Base-by-base conservation (phyloP, 2,888 invertebrate species). In the Oeneis ivallda region DNA sequence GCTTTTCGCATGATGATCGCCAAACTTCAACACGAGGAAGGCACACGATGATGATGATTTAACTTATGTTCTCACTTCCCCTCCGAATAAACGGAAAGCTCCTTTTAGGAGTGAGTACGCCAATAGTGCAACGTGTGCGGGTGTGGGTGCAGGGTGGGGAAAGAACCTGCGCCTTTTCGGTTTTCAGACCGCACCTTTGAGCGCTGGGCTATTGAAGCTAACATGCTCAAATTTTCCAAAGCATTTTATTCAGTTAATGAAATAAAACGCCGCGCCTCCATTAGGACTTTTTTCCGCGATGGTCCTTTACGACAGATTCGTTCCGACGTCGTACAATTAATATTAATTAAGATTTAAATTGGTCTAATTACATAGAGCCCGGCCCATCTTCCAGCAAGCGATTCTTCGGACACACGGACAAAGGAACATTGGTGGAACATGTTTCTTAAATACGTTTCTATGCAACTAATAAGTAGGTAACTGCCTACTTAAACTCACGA, bases 271-370 rank as follows among this genome's bases (percentile, higher is more conserved):
- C 75, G 76, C 72, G 74, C 73, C 69, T 76, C 77, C 77, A 76
- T 78, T 78, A 79, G 67, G 73, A 79, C 75, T 85, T 85, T 82
- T 87, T 79, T 79, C 75, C 81, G 69, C 78, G 81, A 78, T 78
- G 74, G 86, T 89, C 86, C 86, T 83, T 84, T 84, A 86, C 87
- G 86, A 86, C 88, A 88, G 89, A 91, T 91, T 90, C 89, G 88
- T 88, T 87, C 88, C 85, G 86, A 85, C 89, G 86, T 87, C 81
- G 79, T 81, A 90, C 91, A 92, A 92, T 92, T 92, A 91, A 90
- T 92, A 92, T 89, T 90, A 92, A 91, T 92, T 92, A 91, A 87
- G 89, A 92, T 90, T 91, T 92, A 90, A 92, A 92, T 92, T 91
- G 91, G 89, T 90, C 89, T 92, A 90, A 92, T 91, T 92, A 89